Conservation (phyloP, 2,113 vertebrate genomes). For the Tricholaema leucomelas region DNA sequence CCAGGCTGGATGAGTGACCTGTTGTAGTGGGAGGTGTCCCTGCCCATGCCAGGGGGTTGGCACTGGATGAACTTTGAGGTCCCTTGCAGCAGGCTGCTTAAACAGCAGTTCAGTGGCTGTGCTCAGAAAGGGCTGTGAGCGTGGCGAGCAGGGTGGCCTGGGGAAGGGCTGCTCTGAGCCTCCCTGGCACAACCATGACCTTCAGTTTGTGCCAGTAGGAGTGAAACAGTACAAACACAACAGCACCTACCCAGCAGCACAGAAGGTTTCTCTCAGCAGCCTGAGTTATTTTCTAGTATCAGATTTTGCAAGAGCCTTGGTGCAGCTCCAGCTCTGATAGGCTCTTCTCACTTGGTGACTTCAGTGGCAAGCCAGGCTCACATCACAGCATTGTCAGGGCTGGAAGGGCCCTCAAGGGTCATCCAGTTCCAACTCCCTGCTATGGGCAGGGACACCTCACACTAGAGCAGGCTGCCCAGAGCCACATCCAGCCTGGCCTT, state of each 20-base stretch:
- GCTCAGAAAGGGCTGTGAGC: background rate
- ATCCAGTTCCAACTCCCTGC: too few species aligned
- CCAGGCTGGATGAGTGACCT: too few species aligned
- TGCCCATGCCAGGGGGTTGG: too few species aligned
- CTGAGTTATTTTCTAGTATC: background rate
- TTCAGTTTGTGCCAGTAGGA: background rate
- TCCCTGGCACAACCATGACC: fast-evolving
- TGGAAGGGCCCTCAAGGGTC: too few species aligned
- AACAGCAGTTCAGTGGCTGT: background rate
- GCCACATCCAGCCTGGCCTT: too few species aligned
- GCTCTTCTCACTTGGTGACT: background rate
- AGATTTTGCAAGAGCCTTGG: background rate
- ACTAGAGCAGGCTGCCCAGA: too few species aligned
- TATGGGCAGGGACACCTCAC: too few species aligned
- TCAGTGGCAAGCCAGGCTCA: background rate
- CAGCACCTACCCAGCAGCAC: background rate
- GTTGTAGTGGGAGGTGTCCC: too few species aligned
- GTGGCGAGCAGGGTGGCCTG: background rate
- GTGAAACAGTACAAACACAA: background rate
- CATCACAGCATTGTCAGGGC: background rate
- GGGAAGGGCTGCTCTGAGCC: background rate
- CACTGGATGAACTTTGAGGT: too few species aligned
- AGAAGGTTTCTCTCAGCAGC: background rate
- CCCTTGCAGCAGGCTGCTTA: background rate
- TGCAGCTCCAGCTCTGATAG: background rate